These are phyloP conservation scores for Musca domestica DNA, from an alignment of 1,140 invertebrate species.

Conservation along the genomic window DNA sequence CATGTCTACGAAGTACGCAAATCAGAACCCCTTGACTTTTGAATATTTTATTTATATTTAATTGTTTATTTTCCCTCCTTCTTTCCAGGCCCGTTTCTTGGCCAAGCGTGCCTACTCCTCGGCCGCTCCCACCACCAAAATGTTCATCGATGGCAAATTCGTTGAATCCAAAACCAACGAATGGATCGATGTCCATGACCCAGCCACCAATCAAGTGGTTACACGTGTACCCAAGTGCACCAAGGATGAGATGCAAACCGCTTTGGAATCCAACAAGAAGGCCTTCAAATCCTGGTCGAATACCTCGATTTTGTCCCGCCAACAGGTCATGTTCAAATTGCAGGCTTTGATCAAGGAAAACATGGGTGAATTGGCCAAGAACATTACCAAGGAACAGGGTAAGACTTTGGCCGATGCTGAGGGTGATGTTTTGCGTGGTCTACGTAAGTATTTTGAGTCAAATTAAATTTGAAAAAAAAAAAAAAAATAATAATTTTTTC, in stretches of 20 bases:
- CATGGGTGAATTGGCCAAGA: slow-evolving; percentile 85
- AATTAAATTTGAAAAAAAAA: neutral
- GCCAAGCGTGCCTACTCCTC: slow-evolving; percentile 44
- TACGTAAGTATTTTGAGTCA: slow-evolving; percentile 72
- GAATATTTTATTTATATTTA: neutral
- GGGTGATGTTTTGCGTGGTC: slow-evolving; percentile 94
- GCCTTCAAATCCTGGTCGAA: slow-evolving; percentile 81
- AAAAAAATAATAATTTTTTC: neutral
- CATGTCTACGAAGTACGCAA: neutral
- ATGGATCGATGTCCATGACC: slow-evolving; percentile 94
- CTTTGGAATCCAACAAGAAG: slow-evolving; percentile 81
- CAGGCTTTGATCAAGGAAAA: slow-evolving; percentile 64
- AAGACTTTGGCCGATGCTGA: slow-evolving; percentile 97
- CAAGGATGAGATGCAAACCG: slow-evolving; percentile 85
- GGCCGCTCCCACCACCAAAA: slow-evolving; percentile 71
- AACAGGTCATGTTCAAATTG: slow-evolving; percentile 93
- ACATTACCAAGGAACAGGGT: slow-evolving; percentile 94
- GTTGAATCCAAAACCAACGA: slow-evolving; percentile 88
- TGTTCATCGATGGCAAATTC: slow-evolving; percentile 94
- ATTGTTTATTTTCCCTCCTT: neutral
- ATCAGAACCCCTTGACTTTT: neutral
- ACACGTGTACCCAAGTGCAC: slow-evolving; percentile 88
- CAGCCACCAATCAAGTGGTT: slow-evolving; percentile 84
- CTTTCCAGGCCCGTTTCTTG: slow-evolving; percentile 36
- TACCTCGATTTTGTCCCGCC: slow-evolving; percentile 88